Base-by-base conservation (phyloP, 1,140 invertebrate species). In the Microvelia longipes region DNA sequence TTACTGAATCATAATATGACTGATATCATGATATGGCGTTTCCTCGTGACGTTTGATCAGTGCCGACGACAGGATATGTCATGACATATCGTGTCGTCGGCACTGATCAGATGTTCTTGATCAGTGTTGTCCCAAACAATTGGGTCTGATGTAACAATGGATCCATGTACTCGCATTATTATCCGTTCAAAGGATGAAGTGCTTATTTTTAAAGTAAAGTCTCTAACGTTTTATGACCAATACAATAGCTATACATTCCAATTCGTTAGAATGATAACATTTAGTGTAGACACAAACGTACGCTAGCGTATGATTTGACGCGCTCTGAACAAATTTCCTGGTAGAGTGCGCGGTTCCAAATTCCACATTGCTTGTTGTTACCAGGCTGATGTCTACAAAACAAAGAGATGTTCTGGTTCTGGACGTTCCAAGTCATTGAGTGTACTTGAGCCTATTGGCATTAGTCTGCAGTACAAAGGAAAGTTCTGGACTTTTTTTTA, bases 301-400 rank as follows among this genome's bases (percentile, higher is more conserved):
- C n/a, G 35, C 74, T 76, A 2, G 61, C 69, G 69, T 71, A 75
- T n/a, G 69, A 69, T 1, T 72, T 70, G 1, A 72, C 71, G 61
- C 75, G 74, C 2, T 71, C 72, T 27, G 70, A 28, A 13, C 72
- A 2, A 2, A 2, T 28, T 68, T 62, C 24, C 26, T 69, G 68
- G n/a, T 65, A 69, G 25, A 69, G n/a, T n/a, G 68, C 13, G 50
- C 15, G 5, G 68, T 50, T 2, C 50, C 68, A 11, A 50, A 50
- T n/a, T 25, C 68, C 25, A 62, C 29, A 24, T 63, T 26, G n/a
- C 29, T 60, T n/a, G n/a, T n/a, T n/a, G n/a, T n/a, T n/a, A n/a
- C n/a, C n/a, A n/a, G 14, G 79, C 77, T 71, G 75, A 73, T 25
- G 75, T 73, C 68, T 78, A 76, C 13, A 79, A n/a, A 72, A 78